Percentiles rank a stretch among this genome's conserved stretches.
Evolutionary conservation across 2,113 vertebrate genomes (phyloP).

Genomic region (Syngnathus floridae): DNA sequence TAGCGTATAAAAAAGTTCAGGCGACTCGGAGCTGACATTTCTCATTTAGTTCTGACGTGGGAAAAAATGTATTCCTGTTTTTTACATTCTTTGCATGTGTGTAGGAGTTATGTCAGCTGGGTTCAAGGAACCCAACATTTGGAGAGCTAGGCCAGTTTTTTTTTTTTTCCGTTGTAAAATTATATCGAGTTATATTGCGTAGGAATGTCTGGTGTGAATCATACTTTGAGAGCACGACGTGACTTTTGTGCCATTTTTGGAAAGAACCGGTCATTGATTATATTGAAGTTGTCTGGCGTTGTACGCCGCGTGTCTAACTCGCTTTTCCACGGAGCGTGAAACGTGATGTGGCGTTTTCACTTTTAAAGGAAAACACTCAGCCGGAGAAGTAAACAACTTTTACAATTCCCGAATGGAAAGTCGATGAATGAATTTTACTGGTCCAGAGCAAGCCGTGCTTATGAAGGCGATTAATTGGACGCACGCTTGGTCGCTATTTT

Average conservation of each 20-base stretch:
- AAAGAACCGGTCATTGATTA: not conserved
- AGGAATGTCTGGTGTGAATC: not conserved
- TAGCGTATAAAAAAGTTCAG: not conserved
- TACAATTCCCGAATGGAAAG: not conserved
- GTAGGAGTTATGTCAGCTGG: not conserved
- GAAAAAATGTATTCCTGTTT: slow-evolving; percentile 6
- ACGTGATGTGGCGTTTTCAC: not conserved
- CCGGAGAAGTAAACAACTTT: not conserved
- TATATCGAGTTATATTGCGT: not conserved
- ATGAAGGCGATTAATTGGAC: slow-evolving; percentile 23
- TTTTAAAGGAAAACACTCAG: not conserved
- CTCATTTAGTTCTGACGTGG: not conserved
- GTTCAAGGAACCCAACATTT: too few relatives aligned
- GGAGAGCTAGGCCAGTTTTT: not conserved
- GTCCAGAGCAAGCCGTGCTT: not conserved
- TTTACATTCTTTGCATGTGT: not conserved
- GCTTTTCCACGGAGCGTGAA: not conserved
- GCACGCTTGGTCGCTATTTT: slow-evolving; percentile 34
- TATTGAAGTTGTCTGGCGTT: not conserved
- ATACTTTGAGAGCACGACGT: not conserved
- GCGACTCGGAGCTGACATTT: slow-evolving; percentile 27
- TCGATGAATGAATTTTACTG: not conserved
- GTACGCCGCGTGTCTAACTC: too few relatives aligned
- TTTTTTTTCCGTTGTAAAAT: not conserved
- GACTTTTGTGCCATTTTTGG: not conserved